Conservation (phyloP, 2,113 vertebrate species). For the Eurystomus gularis region DNA sequence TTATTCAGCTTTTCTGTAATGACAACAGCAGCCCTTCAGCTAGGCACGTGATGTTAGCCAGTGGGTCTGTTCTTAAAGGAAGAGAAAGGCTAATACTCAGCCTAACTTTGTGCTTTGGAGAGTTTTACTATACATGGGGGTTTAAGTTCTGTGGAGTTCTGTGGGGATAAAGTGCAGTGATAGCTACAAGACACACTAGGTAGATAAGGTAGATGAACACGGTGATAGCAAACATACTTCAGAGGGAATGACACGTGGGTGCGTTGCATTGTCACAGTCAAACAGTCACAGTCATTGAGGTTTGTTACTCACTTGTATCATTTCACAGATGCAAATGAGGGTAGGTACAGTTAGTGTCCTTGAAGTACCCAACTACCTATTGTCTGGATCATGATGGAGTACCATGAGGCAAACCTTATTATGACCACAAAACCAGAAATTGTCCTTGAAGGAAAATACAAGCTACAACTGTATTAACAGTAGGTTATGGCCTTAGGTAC, state of each 20-base stretch:
- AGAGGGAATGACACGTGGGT: neutral
- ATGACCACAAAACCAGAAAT: neutral
- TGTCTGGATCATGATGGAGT: neutral
- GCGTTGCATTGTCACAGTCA: neutral
- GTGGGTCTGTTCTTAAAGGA: neutral
- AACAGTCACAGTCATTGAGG: neutral
- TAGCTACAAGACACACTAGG: neutral
- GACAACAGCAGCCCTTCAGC: neutral
- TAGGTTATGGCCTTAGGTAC: neutral
- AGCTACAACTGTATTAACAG: neutral
- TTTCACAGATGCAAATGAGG: neutral
- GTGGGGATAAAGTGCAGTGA: neutral
- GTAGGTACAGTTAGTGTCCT: neutral
- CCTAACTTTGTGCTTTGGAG: neutral
- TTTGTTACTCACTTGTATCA: neutral
- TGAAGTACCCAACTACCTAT: neutral
- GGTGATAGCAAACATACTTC: neutral
- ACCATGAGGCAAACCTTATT: neutral
- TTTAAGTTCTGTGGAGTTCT: neutral
- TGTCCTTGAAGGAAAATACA: neutral
- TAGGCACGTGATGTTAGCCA: neutral
- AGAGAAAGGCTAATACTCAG: neutral
- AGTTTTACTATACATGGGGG: neutral
- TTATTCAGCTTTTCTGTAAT: neutral
- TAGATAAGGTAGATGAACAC: neutral